A percentile compares a stretch with the other conserved stretches of the same genome.
phyloP scores from a whole-genome alignment of 1,140 invertebrate species.

The Monochamus saltuarius region DNA sequence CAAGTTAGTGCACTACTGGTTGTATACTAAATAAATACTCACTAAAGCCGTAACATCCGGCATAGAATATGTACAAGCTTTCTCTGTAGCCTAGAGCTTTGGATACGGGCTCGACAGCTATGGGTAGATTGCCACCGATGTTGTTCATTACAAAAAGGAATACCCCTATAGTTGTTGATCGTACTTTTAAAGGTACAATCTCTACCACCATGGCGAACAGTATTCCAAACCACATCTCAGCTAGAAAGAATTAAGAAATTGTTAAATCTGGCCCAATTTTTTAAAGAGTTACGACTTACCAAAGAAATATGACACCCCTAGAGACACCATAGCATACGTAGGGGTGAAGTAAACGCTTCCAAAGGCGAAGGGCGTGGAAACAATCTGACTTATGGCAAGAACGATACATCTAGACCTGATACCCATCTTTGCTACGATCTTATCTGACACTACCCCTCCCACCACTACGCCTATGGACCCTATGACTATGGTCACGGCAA shows the following conservation, averaged over 20 bases:
- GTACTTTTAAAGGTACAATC: conserved; percentile 76
- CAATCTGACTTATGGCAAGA: conserved; percentile 79
- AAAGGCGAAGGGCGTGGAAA: conserved; percentile 86
- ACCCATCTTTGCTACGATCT: conserved; percentile 84
- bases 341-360: conserved; percentile 84
- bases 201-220: conserved; percentile 86
- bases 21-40: conserved; percentile 51
- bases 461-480: conserved; percentile 85
- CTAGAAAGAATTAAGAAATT: conserved; percentile 55
- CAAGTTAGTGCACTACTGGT: not conserved
- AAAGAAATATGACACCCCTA: conserved; percentile 83
- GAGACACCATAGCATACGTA: conserved; percentile 80
- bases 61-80: conserved; percentile 83
- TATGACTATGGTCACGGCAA: conserved; percentile 81
- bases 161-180: conserved; percentile 81
- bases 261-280: conserved; percentile 13
- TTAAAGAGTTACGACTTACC: conserved; percentile 57
- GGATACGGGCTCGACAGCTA: conserved; percentile 81
- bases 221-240: conserved; percentile 93
- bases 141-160: conserved; percentile 92
- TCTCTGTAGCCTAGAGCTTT: conserved; percentile 78
- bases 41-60: conserved; percentile 82
- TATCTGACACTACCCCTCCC: conserved; percentile 86
- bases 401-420: conserved; percentile 81
- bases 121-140: conserved; percentile 87